Conservation (phyloP, 1,140 invertebrate genomes). For the Apis laboriosa region DNA sequence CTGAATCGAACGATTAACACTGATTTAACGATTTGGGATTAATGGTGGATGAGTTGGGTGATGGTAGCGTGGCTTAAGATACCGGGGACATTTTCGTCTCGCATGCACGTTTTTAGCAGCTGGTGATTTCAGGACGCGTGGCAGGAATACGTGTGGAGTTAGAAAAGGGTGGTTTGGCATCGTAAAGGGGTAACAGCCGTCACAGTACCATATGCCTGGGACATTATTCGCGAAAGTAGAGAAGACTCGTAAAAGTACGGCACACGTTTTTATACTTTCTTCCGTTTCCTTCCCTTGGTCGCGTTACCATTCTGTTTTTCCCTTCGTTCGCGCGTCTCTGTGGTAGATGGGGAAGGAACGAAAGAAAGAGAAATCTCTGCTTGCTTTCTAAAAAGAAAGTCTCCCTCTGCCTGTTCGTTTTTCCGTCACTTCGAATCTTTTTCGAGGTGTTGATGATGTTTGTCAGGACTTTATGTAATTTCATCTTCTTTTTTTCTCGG, state of each 20-base stretch:
- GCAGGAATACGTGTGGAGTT: constrained; percentile 48
- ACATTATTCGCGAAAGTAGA: constrained; percentile 55
- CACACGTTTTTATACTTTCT: constrained; percentile 57
- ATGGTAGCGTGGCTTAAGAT: not conserved
- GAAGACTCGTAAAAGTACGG: constrained; percentile 65
- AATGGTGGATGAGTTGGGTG: too few species aligned
- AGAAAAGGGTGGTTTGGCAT: constrained; percentile 24
- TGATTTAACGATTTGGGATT: too few species aligned
- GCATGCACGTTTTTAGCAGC: constrained; percentile 65
- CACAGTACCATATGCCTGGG: constrained; percentile 65
- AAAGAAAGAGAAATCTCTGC: not conserved
- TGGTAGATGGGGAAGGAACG: not conserved
- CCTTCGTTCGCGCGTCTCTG: not conserved
- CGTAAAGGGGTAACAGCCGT: constrained; percentile 64
- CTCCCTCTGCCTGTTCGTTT: not conserved
- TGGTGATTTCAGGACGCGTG: constrained; percentile 64
- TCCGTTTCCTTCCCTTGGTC: not conserved
- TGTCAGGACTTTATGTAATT: not conserved
- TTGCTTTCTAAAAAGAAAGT: not conserved
- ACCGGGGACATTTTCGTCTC: constrained; percentile 33
- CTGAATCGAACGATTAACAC: too few species aligned
- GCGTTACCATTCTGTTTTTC: not conserved
- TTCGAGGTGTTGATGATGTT: not conserved
- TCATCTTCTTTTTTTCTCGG: not conserved
- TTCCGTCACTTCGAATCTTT: not conserved